Conservation (phyloP, 2,797 vertebrate species). For the Rhinichthys osculus region DNA sequence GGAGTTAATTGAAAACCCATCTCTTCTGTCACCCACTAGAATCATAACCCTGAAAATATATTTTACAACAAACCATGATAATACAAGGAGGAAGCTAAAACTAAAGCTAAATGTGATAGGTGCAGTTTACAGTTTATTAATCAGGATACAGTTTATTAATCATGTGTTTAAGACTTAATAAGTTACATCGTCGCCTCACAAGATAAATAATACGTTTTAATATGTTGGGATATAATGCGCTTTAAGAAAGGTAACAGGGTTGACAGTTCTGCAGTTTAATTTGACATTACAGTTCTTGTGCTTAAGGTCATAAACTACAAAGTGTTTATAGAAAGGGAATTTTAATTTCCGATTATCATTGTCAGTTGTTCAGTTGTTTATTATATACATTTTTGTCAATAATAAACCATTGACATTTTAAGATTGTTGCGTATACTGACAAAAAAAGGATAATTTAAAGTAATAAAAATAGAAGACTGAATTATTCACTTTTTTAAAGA, state of each 20-base stretch:
- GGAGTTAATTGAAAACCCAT: conserved; percentile 80
- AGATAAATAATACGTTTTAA: background rate
- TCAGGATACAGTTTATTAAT: background rate
- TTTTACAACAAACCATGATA: conserved; percentile 66
- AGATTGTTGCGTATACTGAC: background rate
- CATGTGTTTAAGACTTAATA: background rate
- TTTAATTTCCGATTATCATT: background rate
- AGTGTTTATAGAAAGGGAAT: background rate
- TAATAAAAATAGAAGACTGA: background rate
- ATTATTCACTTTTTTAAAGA: background rate
- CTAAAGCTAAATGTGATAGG: background rate
- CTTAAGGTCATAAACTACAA: background rate
- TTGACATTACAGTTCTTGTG: background rate
- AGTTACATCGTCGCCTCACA: background rate
- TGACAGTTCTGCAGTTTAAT: background rate
- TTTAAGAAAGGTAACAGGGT: background rate
- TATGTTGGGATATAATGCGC: background rate
- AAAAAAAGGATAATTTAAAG: background rate
- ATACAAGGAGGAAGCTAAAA: background rate
- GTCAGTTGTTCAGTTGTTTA: background rate
- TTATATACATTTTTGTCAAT: background rate
- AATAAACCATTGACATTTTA: background rate
- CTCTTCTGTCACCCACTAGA: conserved; percentile 73
- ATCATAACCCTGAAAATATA: conserved; percentile 68
- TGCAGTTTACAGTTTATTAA: no score